Conservation (phyloP, 2,113 vertebrate genomes). For the Hydrolagus affinis region DNA sequence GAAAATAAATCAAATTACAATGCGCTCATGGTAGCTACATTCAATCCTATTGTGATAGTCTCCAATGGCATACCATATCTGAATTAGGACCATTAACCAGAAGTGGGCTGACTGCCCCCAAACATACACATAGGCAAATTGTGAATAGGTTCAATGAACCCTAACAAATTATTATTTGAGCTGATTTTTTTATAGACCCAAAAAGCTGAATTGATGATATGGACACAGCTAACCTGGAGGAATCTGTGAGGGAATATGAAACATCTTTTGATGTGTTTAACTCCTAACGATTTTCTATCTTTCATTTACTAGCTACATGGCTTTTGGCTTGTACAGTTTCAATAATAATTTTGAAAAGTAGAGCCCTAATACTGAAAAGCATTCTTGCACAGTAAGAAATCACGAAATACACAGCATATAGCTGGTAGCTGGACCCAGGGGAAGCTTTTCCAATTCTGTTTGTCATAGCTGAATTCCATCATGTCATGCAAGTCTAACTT, state of each 20-base stretch:
- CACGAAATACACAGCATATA: slow-evolving; percentile 70
- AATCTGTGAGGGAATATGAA: slow-evolving; percentile 59
- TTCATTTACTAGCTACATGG: slow-evolving; percentile 74
- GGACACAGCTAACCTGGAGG: slow-evolving; percentile 22
- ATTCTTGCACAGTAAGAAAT: slow-evolving; percentile 73
- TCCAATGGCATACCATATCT: not conserved
- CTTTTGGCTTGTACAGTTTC: slow-evolving; percentile 76
- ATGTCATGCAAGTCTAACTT: slow-evolving; percentile 75
- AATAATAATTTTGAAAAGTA: slow-evolving; percentile 69
- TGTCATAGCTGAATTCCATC: slow-evolving; percentile 86
- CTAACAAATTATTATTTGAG: slow-evolving; percentile 18
- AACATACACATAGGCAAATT: slow-evolving; percentile 13
- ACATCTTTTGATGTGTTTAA: slow-evolving; percentile 70
- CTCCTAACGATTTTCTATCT: slow-evolving; percentile 70
- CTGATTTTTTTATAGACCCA: slow-evolving; percentile 19
- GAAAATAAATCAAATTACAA: not conserved
- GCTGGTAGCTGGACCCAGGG: slow-evolving; percentile 68
- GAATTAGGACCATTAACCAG: not conserved
- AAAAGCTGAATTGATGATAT: slow-evolving; percentile 29
- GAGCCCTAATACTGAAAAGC: slow-evolving; percentile 73
- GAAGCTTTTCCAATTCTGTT: slow-evolving; percentile 79
- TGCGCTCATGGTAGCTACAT: not conserved
- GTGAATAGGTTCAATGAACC: slow-evolving; percentile 27
- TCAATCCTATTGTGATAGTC: not conserved
- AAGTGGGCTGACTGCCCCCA: slow-evolving; percentile 3